Percentiles rank a stretch among this genome's conserved stretches.
phyloP scores from a whole-genome alignment of 1,140 invertebrate genomes.

The Frieseomelitta varia region DNA sequence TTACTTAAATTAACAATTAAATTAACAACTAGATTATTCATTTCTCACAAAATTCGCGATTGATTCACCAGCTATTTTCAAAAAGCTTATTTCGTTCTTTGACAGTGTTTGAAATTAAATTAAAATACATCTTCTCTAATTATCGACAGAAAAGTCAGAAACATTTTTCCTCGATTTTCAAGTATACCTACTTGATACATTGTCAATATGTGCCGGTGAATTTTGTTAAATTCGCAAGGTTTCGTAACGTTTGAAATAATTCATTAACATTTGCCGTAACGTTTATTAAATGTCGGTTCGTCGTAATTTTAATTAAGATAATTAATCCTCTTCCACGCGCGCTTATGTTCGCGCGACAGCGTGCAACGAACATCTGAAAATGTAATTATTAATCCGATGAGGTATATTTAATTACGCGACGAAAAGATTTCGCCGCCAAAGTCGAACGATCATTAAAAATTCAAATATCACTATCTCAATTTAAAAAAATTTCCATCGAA shows the following conservation, averaged over 20 bases:
- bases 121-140: too few species aligned
- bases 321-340: constrained; percentile 26
- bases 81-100: too few species aligned
- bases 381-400: constrained; percentile 39
- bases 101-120: too few species aligned
- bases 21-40: too few species aligned
- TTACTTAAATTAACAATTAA: too few species aligned
- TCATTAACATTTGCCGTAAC: constrained; percentile 19
- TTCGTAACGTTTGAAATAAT: background rate
- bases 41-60: too few species aligned
- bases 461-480: constrained; percentile 7
- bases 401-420: constrained; percentile 31
- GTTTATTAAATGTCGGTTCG: constrained; percentile 9
- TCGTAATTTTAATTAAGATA: constrained; percentile 50
- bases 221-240: background rate
- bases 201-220: background rate
- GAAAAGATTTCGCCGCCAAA: background rate
- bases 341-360: background rate
- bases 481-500: background rate
- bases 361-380: constrained; percentile 26
- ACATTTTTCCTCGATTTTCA: background rate
- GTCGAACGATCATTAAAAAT: constrained; percentile 7
- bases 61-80: too few species aligned
- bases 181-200: background rate
- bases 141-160: background rate